Base-by-base conservation (phyloP, 2,113 vertebrate genomes). In the Phainopepla nitens region DNA sequence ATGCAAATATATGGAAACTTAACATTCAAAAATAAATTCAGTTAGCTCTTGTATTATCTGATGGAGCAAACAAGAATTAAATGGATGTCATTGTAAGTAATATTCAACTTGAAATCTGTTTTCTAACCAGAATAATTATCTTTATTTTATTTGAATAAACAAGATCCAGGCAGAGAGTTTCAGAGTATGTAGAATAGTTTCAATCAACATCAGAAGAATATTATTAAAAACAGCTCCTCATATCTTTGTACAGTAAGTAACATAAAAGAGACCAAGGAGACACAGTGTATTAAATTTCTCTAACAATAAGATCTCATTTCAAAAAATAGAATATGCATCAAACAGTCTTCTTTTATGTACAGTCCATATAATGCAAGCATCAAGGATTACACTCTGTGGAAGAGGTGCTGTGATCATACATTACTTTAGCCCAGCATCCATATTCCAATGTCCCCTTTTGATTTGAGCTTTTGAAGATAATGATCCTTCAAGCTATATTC, bases 91-190 rank as follows among this genome's bases (percentile, higher is more conserved):
- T n/a, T 58, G 70, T 62, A 80, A 88, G 68, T 20, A 86, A 95
- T 27, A 91, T 62, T 78, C 87, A 69, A 51, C 50, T 80, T 76
- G 87, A 88, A 94, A 85, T 24, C 36, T 86, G 73, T 82, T 94
- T 96, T 90, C 84, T 90, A 90, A 80, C 62, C 58, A 94, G 92
- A 96, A 96, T 91, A 94, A 94, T 88, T 57, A 80, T 84, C 78
- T 95, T 95, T 91, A 87, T 96, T 97, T 94, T 89, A 80, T 81
- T 42, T 66, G 75, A 86, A 80, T 77, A 88, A 93, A 86, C 68
- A 90, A 87, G 78, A 91, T 22, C 29, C 75, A 73, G 58, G 15
- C 62, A 90, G 78, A 85, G 57, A 89, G 33, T 68, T 92, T 79
- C 84, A 81, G 81, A 89, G n/a, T 69, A 60, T 18, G 50, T 36